phyloP scores from a whole-genome alignment of 2,113 vertebrate species.

The Pipa parva region DNA sequence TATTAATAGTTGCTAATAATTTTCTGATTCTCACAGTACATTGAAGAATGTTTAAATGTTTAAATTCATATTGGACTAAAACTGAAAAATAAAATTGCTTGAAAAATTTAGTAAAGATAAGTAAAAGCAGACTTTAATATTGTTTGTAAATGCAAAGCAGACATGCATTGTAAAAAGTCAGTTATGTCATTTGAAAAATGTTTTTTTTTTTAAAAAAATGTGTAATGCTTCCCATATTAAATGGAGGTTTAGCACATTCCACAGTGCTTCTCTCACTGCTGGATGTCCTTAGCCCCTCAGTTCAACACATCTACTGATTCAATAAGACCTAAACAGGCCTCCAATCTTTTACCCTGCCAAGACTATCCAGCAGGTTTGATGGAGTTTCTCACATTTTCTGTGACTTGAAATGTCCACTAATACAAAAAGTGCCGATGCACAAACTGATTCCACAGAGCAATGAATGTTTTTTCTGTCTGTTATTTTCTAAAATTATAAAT shows the following conservation, averaged over 20 bases:
- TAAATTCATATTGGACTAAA: no score
- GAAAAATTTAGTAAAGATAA: background rate
- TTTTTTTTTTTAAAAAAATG: background rate
- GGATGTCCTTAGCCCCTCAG: slow-evolving; percentile 25
- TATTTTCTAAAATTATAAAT: no score
- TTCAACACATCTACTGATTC: slow-evolving; percentile 19
- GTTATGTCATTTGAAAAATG: slow-evolving; percentile 9
- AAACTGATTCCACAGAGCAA: no score
- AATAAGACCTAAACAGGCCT: slow-evolving; percentile 21
- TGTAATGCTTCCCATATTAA: slow-evolving; percentile 12
- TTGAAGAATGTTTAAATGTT: no score
- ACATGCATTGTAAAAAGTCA: background rate
- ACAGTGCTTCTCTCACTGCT: slow-evolving; percentile 9
- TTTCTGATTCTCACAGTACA: no score
- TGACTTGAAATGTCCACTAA: background rate
- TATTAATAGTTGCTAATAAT: no score
- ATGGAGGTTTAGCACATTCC: slow-evolving; percentile 12
- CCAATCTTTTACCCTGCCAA: background rate
- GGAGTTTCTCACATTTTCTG: slow-evolving; percentile 4
- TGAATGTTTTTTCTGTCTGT: no score
- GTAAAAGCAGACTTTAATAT: background rate
- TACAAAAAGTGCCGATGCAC: no score
- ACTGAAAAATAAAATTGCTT: no score
- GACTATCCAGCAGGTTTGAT: slow-evolving; percentile 12
- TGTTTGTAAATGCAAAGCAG: background rate